These are phyloP conservation scores for Agrilus cyanescens DNA, from an alignment of 2,888 invertebrate species.

Conservation along the genomic window DNA sequence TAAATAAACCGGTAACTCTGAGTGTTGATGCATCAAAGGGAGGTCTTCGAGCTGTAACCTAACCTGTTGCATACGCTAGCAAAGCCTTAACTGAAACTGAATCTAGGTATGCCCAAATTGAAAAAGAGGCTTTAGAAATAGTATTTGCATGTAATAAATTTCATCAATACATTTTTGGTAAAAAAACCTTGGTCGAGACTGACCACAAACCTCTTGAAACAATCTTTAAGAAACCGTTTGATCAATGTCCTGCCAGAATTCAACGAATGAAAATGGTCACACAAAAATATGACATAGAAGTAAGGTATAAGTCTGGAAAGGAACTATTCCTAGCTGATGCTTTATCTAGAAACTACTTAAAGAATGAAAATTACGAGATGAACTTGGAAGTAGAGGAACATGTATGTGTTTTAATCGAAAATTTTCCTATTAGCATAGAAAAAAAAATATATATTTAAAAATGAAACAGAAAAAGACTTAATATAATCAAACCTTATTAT, in stretches of 20 bases:
- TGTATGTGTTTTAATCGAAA: no score
- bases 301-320: constrained; percentile 10
- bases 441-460: no score
- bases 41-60: constrained; percentile 23
- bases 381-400: constrained; percentile 1
- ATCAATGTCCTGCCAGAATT: constrained; percentile 7
- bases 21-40: constrained; percentile 9
- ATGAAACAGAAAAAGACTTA: no score
- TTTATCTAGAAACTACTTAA: constrained; percentile 6
- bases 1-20: constrained; percentile 3
- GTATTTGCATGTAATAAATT: constrained; percentile 24
- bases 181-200: constrained; percentile 11
- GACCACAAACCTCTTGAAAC: constrained; percentile 13
- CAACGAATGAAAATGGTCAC: constrained; percentile 6
- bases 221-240: constrained; percentile 12
- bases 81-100: constrained; percentile 20
- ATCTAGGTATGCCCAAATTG: constrained; percentile 23
- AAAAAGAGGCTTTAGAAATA: constrained; percentile 27
- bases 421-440: no score
- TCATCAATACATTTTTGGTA: constrained; percentile 25
- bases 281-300: constrained; percentile 8
- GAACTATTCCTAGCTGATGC: constrained; percentile 10
- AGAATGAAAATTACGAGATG: constrained; percentile 4
- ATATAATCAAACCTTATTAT: no score
- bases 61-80: constrained; percentile 28